Evolutionary conservation across 2,888 invertebrate genomes (phyloP).

Genomic region (Himalopsyche kuldschensis): DNA sequence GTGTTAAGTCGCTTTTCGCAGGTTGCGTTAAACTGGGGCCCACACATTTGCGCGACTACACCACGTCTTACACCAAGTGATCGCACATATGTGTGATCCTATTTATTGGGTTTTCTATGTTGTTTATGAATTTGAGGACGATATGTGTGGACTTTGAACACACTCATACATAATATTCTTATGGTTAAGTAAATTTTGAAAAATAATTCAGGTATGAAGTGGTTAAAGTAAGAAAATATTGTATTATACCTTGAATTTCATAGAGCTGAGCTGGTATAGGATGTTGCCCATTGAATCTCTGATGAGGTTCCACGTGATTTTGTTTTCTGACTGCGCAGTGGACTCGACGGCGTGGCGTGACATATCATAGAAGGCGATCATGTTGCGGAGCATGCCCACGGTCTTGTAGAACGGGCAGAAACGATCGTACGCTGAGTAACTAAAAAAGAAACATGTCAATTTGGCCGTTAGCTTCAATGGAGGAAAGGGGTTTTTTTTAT

Average conservation of each 20-base stretch:
- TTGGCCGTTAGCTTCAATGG: not conserved
- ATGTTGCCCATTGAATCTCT: constrained; percentile 95
- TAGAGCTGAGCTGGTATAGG: constrained; percentile 95
- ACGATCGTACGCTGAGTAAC: constrained; percentile 89
- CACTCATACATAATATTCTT: too few relatives aligned
- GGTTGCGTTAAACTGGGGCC: too few relatives aligned
- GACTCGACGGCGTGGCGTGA: constrained; percentile 96
- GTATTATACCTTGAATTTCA: constrained; percentile 93
- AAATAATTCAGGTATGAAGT: too few relatives aligned
- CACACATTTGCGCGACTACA: too few relatives aligned
- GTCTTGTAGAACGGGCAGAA: constrained; percentile 99
- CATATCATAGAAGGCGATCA: constrained; percentile 98
- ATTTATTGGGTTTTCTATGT: too few relatives aligned
- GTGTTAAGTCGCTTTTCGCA: too few relatives aligned
- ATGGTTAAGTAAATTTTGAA: too few relatives aligned
- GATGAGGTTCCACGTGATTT: constrained; percentile 97
- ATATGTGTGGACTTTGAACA: too few relatives aligned
- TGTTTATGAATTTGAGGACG: too few relatives aligned
- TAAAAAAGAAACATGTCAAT: constrained; percentile 43
- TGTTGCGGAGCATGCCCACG: constrained; percentile 97
- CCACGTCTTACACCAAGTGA: too few relatives aligned
- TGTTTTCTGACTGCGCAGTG: constrained; percentile 98
- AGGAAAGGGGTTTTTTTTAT: too few relatives aligned
- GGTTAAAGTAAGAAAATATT: not conserved
- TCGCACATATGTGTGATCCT: too few relatives aligned